Base-by-base conservation (phyloP, 2,888 invertebrate genomes). In the Drosophila subsilvestris region DNA sequence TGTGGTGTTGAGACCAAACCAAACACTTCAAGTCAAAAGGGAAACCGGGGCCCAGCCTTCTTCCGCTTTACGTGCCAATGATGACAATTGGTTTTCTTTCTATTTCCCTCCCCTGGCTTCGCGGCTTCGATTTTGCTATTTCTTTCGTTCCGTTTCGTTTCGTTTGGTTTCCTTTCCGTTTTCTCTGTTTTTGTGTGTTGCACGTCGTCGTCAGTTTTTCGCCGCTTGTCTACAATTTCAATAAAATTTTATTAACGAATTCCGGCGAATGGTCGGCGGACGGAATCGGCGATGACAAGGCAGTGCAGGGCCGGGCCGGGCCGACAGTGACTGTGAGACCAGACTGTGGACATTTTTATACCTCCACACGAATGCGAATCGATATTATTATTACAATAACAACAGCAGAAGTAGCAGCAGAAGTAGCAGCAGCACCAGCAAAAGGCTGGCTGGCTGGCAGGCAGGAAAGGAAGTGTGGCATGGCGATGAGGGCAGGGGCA, bases 241-340 rank as follows among this genome's bases (percentile, higher is more conserved):
- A 90, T 90, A 90, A 90, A 90, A 90, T 90, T 90, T 90, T 90
- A 90, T 90, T 90, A 90, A 90, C 89, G 90, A 89, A 88, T 89
- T 90, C 90, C 89, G 91, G 89, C 79, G 86, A 80, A 71, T 75
- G 82, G 89, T 79, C 82, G 85, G 73, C 86, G 72, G 55, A 29
- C 47, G 48, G 65, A 70, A 63, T 58, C 76, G 72, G 70, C 81
- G 81, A 88, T 86, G 89, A 89, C 86, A 88, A 75, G 85, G 80
- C 79, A 74, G 25, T 25, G 25, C 5, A 22, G 22, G 22, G 22
- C 20, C 20, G 67, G 63, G 67, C 63, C 56, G 27, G n/a, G 29
- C 32, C 22, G 55, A 43, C 43, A 47, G 54, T 25, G 25, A 25
- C 25, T 25, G 25, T 25, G 53, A 54, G n/a, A 29, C 42, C 59